phyloP scores from a whole-genome alignment of 2,113 vertebrate genomes.

The Podarcis cretensis region DNA sequence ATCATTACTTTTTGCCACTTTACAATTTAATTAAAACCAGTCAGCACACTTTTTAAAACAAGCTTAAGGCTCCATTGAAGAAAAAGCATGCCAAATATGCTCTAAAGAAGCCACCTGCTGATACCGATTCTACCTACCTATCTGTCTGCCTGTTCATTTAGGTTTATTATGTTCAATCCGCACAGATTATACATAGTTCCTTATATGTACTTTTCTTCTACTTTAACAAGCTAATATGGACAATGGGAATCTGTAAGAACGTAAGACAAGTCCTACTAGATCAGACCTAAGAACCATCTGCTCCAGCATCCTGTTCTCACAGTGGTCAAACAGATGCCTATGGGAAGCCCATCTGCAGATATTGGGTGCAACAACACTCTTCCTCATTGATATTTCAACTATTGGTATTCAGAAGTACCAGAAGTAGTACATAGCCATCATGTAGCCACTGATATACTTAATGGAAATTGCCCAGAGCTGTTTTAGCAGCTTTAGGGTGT shows the following conservation, averaged over 20 bases:
- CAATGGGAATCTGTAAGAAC: not conserved
- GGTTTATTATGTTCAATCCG: constrained; percentile 3
- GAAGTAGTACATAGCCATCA: no score
- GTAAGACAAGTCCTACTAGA: not conserved
- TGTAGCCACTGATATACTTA: no score
- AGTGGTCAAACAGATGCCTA: no score
- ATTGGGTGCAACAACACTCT: no score
- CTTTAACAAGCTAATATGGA: not conserved
- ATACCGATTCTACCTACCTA: constrained; percentile 35
- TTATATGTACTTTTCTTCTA: not conserved
- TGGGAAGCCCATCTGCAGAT: no score
- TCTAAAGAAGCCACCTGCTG: constrained; percentile 62
- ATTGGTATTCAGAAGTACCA: no score
- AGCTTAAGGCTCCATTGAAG: constrained; percentile 46
- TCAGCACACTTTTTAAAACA: not conserved
- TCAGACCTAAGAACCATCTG: not conserved
- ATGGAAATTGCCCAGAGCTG: no score
- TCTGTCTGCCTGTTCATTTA: constrained; percentile 21
- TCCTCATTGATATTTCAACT: no score
- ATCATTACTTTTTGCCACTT: constrained; percentile 57
- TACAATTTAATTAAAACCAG: constrained; percentile 60
- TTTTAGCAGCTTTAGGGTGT: not conserved
- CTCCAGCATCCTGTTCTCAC: no score
- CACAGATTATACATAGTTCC: constrained; percentile 9
- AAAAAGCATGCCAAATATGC: constrained; percentile 38